Evolutionary conservation across 1,140 invertebrate species (phyloP), one percentile per base, ranked within the genome.

Genomic region (Papilio aristodemus): DNA sequence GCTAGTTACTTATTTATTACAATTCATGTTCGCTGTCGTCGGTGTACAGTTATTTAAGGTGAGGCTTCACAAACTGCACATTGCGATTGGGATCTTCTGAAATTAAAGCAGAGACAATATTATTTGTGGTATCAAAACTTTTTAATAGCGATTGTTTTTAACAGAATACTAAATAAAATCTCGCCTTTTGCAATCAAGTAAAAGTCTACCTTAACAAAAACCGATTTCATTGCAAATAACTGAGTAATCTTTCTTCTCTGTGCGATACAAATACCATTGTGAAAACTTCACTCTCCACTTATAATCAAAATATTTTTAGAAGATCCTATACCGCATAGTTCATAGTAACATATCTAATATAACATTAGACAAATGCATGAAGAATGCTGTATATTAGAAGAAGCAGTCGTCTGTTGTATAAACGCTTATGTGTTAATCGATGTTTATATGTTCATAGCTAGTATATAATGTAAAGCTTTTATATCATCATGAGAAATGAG

Each of bases 21-120:
- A 99, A 94, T 99, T 99, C 95, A 99, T 99, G 98, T 99, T 99
- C 94, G 98, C 99, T 92, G 98, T 99, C 87, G 99, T 99, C 93
- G 99, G 99, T 94, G 99, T 99, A 92, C 99, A 99, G 93, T 95
- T 99, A 81, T 99, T 99, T 94, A 99, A 99, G 97, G 97, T 97
- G 79, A 91, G 85, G 63, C 60, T 66, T 66, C 4, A 7, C 27
- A 59, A 4, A 62, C 11, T 41, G 60, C 38, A 54, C 9, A 39
- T 38, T 27, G n/a, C 1, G 5, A 4, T 25, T 46, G 63, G 58
- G 67, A 72, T 72, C 67, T 72, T 60, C 67, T 66, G 60, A 69
- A 27, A 6, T 25, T n/a, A 7, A 22, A 25, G 1, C 2, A 3
- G 6, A 6, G 27, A 32, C 27, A 32, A 32, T 32, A 32, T 32